Base-by-base conservation (phyloP, 2,113 vertebrate genomes). In the Nestor notabilis region DNA sequence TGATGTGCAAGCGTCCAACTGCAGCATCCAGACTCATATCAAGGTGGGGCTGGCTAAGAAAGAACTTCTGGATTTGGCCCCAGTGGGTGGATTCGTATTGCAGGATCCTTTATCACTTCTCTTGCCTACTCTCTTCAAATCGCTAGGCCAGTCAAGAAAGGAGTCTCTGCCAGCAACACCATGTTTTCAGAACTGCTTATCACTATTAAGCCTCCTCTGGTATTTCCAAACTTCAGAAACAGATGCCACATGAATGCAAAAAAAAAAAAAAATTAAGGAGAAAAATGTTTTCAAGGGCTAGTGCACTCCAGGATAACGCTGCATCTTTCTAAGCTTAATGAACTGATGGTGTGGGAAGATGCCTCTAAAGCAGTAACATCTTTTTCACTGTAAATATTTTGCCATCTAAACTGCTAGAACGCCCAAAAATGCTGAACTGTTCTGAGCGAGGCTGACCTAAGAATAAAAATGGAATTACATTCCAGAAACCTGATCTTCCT, bases 401-500 rank as follows among this genome's bases (percentile, higher is more conserved):
- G 49, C 46, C 43, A 70, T 69, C 31, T 66, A 93, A 95, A 78
- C 39, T 56, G 35, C 47, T 78, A 64, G 35, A 93, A 84, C 0
- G 0, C 58, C 35, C 17, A 61, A 27, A 75, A 82, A 79, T 72
- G 85, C 43, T 27, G 17, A 83, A 75, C 24, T 58, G 11, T 31
- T 86, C 58, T 47, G 55, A 49, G 60, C 37, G 17, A 91, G 24
- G 39, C 1, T 63, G 47, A 61, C 41, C 37, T 64, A 63, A 72
- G 66, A 58, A 60, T 80, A 76, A 83, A 89, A 87, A 77, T 0
- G 0, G 41, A 85, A 87, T 92, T 64, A 39, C 24, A 49, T 76
- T 91, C 90, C 76, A 84, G 72, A 92, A 89, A 50, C 37, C 49
- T 77, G 43, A 46, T 93, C 92, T 78, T 92, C 86, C 50, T 75